Evolutionary conservation across 2,113 vertebrate species (phyloP), one percentile per base, ranked within the genome.

Genomic region (Lycocorax pyrrhopterus): DNA sequence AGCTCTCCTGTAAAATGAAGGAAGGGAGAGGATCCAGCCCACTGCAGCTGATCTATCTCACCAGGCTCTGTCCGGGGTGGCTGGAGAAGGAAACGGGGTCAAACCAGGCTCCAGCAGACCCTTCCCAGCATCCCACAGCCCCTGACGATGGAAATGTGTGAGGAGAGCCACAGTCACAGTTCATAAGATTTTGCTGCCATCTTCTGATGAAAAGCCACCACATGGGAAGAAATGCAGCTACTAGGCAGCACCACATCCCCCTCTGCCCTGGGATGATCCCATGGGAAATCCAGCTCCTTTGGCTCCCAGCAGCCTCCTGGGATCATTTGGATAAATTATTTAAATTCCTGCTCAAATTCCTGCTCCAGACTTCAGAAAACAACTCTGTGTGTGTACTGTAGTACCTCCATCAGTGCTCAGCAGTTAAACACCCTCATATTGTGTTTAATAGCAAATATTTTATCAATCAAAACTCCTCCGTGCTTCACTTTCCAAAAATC

Each of bases 121-220:
- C 84, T 67, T 73, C 69, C 60, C 33, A 29, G 16, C 60, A 76
- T 35, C 44, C 47, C 35, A 4, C 1, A 2, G 37, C 55, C 39
- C 52, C 82, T 56, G 49, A 35, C 2, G 7, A 75, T 51, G 33
- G 56, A 49, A 93, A 67, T 0, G 5, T 5, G 27, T 23, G 41
- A 94, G 20, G 18, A 51, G 13, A 77, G 43, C 37, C 72, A 66
- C 49, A 20, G 81, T 7, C 51, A 64, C 5, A 5, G 77, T 96
- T 91, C 60, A 26, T 94, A 90, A 97, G 92, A 97, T 97, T 97
- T 90, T 98, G 97, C 98, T 98, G 98, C 98, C 98, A 97, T 96
- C 98, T 98, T 97, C 97, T 98, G 98, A 97, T 98, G 93, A 76
- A 93, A 95, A 93, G 56, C 33, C 41, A 77, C 41, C 71, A 27